phyloP scores from a whole-genome alignment of 2,113 vertebrate species.

The Sceloporus tristichus region DNA sequence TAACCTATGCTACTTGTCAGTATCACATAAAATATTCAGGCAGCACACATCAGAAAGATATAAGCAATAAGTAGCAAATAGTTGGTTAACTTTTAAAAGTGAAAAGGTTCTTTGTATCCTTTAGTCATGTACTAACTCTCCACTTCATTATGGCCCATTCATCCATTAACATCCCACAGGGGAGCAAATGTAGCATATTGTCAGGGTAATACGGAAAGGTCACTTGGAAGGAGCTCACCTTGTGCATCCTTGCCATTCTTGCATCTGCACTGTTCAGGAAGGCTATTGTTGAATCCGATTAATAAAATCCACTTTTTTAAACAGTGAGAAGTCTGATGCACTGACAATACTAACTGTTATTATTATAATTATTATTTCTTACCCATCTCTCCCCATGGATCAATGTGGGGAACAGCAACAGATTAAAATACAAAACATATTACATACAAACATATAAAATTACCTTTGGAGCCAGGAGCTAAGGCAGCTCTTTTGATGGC shows the following conservation, averaged over 20 bases:
- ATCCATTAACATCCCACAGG: too few relatives aligned
- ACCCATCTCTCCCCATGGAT: too few relatives aligned
- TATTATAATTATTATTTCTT: too few relatives aligned
- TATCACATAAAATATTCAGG: neutral
- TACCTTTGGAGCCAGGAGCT: slow-evolving; percentile 98
- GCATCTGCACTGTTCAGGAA: neutral
- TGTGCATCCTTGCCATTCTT: neutral
- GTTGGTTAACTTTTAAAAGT: neutral
- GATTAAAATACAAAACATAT: too few relatives aligned
- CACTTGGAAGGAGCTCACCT: neutral
- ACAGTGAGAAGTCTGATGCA: slow-evolving; percentile 11
- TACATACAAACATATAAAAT: slow-evolving; percentile 16
- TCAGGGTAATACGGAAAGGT: neutral
- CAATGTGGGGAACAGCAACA: too few relatives aligned
- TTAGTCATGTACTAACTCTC: neutral
- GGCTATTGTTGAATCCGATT: slow-evolving; percentile 6
- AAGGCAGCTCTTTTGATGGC: slow-evolving; percentile 96
- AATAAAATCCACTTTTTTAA: slow-evolving; percentile 19
- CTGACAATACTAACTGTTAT: neutral
- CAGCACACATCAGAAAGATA: neutral
- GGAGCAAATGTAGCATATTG: neutral
- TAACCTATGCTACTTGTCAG: neutral
- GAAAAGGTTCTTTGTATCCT: neutral
- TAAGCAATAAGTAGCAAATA: neutral
- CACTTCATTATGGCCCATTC: neutral